Percentiles rank a stretch among this genome's conserved stretches.
Conservation (phyloP, 1,140 invertebrate genomes). For the Drosophila grimshawi region DNA sequence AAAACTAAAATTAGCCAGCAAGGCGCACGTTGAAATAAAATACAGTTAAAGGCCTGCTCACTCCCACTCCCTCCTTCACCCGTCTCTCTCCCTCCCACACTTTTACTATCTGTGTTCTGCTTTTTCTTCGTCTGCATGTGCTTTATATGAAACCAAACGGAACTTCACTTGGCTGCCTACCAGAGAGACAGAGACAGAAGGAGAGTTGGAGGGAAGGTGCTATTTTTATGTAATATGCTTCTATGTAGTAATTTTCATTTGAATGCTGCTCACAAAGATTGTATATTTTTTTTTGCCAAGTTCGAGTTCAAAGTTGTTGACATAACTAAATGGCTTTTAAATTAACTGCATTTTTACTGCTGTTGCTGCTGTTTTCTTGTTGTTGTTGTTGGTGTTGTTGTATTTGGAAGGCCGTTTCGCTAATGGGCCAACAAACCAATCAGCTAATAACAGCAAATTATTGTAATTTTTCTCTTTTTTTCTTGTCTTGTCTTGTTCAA, state of each 20-base stretch:
- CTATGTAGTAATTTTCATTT: conserved; percentile 37
- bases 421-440: conserved; percentile 75
- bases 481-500: conserved; percentile 26
- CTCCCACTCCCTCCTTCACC: not conserved
- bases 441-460: conserved; percentile 74
- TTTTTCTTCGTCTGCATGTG: not conserved
- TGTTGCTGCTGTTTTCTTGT: not conserved
- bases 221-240: conserved; percentile 16
- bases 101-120: not conserved
- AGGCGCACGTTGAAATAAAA: conserved; percentile 21
- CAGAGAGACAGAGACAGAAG: not conserved
- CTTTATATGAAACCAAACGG: not conserved
- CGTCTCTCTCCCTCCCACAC: not conserved
- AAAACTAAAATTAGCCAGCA: conserved; percentile 50
- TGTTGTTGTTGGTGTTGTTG: not conserved
- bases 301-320: not conserved
- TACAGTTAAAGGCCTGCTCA: conserved; percentile 23
- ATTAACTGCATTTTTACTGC: not conserved
- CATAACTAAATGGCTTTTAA: conserved; percentile 16
- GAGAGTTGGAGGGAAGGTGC: not conserved
- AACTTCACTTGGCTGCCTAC: conserved; percentile 20
- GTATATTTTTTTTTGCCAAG: conserved; percentile 10
- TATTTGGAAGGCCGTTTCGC: conserved; percentile 16
- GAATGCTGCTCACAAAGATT: conserved; percentile 23
- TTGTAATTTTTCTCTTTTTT: conserved; percentile 32